These are phyloP conservation scores for Gonatopus flavifemur DNA, from an alignment of 1,140 invertebrate species.

Conservation along the genomic window DNA sequence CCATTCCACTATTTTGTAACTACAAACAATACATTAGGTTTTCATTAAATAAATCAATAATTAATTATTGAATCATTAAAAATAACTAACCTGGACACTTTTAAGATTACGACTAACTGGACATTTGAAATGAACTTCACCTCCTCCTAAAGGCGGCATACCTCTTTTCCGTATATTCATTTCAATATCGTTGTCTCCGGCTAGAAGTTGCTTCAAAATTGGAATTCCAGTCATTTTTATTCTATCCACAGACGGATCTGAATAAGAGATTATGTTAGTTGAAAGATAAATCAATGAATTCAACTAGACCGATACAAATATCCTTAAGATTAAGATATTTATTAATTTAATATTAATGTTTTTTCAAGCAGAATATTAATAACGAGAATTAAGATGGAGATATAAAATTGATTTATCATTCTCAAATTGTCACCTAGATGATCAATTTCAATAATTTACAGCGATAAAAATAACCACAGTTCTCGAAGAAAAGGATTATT, in stretches of 20 bases:
- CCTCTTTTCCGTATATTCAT: conserved; percentile 86
- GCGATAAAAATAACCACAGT: too few relatives aligned
- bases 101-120: conserved; percentile 72
- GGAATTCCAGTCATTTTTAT: conserved; percentile 79
- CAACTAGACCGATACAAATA: conserved; percentile 9
- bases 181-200: conserved; percentile 85
- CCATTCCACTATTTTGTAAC: conserved; percentile 80
- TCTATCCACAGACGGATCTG: conserved; percentile 82
- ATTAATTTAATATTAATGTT: not conserved
- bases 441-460: too few relatives aligned
- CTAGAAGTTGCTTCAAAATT: conserved; percentile 80
- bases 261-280: conserved; percentile 13
- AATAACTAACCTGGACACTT: conserved; percentile 62
- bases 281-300: conserved; percentile 9
- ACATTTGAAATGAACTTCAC: conserved; percentile 86
- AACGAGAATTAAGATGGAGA: too few relatives aligned
- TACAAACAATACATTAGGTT: conserved; percentile 48
- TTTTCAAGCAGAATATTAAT: too few relatives aligned
- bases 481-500: too few relatives aligned
- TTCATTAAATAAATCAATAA: not conserved
- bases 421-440: too few relatives aligned
- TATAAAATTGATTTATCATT: too few relatives aligned
- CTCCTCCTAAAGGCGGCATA: conserved; percentile 82
- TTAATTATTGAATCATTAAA: not conserved
- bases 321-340: not conserved